phyloP scores from a whole-genome alignment of 2,797 vertebrate genomes.

The Melanotaenia parkinsoni region DNA sequence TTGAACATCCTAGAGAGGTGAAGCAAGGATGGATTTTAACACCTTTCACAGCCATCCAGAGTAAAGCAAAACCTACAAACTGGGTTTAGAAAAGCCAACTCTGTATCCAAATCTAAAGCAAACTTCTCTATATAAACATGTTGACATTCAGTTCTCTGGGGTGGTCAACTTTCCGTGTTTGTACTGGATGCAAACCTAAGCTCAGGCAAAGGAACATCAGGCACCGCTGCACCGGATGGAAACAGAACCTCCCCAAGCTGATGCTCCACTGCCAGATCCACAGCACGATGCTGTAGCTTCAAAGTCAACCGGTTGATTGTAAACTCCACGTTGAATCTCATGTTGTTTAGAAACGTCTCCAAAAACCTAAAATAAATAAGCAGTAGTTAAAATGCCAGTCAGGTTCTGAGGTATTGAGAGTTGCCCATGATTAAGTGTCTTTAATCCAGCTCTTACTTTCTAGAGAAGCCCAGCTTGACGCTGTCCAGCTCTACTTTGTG shows the following conservation, averaged over 20 bases:
- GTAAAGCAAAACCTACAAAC: too few relatives aligned
- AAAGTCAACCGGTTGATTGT: constrained; percentile 89
- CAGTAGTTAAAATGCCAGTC: neutral
- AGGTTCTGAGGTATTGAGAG: neutral
- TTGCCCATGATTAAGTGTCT: neutral
- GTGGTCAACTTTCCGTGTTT: constrained; percentile 3
- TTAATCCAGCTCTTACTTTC: constrained; percentile 76
- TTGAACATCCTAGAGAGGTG: constrained; percentile 84
- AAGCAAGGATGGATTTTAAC: neutral
- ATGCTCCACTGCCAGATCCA: constrained; percentile 72
- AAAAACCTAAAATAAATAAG: constrained; percentile 78
- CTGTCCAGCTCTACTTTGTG: constrained; percentile 88
- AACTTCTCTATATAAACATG: neutral
- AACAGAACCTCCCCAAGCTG: constrained; percentile 85
- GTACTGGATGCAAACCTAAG: constrained; percentile 67
- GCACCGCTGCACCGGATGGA: constrained; percentile 71
- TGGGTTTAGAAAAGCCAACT: neutral
- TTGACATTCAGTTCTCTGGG: neutral
- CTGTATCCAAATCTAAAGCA: neutral
- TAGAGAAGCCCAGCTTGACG: constrained; percentile 88
- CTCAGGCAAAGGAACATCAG: constrained; percentile 40
- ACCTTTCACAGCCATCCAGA: neutral
- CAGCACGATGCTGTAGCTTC: constrained; percentile 88
- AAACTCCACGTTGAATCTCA: constrained; percentile 92
- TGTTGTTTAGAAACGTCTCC: constrained; percentile 80